A percentile compares a stretch with the other conserved stretches of the same genome.
Conservation (phyloP, 1,140 invertebrate species). For the Elysia chlorotica region DNA sequence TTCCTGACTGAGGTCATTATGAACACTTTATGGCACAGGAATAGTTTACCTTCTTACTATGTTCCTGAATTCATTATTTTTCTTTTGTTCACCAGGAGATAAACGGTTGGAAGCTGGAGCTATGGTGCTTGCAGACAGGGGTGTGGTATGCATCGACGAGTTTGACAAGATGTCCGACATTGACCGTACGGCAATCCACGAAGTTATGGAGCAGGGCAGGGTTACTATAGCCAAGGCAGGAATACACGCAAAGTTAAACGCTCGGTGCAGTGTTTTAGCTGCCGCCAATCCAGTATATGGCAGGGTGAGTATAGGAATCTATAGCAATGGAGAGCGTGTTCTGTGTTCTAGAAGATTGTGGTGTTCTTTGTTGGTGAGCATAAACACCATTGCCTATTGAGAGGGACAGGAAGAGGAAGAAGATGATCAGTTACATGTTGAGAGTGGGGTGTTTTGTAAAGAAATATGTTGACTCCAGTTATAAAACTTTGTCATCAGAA, state of each 20-base stretch:
- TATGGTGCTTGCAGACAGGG: slow-evolving; percentile 98
- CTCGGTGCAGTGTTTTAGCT: slow-evolving; percentile 95
- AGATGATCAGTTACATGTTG: too few relatives aligned
- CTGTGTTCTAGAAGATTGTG: too few relatives aligned
- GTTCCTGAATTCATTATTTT: too few relatives aligned
- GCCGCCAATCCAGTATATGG: slow-evolving; percentile 99
- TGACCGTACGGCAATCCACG: slow-evolving; percentile 98
- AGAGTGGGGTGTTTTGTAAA: too few relatives aligned
- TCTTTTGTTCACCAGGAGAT: slow-evolving; percentile 63
- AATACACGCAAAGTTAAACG: slow-evolving; percentile 97
- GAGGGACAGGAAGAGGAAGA: too few relatives aligned
- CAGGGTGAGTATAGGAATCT: slow-evolving; percentile 73
- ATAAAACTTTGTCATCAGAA: too few relatives aligned
- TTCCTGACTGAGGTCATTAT: not conserved
- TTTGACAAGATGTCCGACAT: slow-evolving; percentile 99
- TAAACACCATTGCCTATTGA: too few relatives aligned
- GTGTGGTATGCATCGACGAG: slow-evolving; percentile 99
- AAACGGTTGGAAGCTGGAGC: slow-evolving; percentile 92
- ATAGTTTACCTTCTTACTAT: not conserved
- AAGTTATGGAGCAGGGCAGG: slow-evolving; percentile 79
- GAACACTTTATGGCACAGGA: not conserved
- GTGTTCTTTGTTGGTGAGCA: too few relatives aligned
- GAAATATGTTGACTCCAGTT: too few relatives aligned
- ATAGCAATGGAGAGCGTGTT: too few relatives aligned
- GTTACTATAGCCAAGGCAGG: slow-evolving; percentile 99